Evolutionary conservation across 1,140 invertebrate species (phyloP).

Genomic region (Mesaphorura yosii): DNA sequence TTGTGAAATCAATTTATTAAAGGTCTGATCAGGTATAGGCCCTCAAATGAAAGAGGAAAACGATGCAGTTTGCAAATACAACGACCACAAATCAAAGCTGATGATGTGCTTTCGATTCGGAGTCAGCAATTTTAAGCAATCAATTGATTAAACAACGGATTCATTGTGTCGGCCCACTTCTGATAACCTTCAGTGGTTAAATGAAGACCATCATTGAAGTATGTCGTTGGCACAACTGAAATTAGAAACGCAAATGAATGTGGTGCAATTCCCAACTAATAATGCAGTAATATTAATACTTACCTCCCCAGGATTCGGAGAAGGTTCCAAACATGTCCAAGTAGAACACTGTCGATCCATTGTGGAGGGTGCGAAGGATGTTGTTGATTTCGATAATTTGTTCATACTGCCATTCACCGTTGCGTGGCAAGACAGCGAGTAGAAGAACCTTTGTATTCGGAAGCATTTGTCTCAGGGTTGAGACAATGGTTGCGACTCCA

Average conservation of each 20-base stretch:
- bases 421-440: slow-evolving; percentile 14
- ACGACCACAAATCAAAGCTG: no score
- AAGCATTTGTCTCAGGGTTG: background rate
- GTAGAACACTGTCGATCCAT: slow-evolving; percentile 8
- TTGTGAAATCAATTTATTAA: no score
- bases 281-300: no score
- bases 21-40: no score
- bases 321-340: slow-evolving; percentile 17
- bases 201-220: slow-evolving; percentile 8
- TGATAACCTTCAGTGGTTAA: slow-evolving; percentile 12
- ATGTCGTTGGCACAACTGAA: slow-evolving; percentile 12
- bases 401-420: background rate
- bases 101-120: no score
- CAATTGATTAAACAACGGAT: slow-evolving; percentile 10
- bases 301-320: background rate
- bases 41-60: no score
- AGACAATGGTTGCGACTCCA: slow-evolving; percentile 5
- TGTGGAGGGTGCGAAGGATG: slow-evolving; percentile 8
- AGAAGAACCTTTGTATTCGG: slow-evolving; percentile 14
- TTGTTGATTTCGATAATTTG: slow-evolving; percentile 14
- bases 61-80: no score
- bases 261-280: no score
- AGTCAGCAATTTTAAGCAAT: background rate
- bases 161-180: slow-evolving; percentile 15
- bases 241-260: no score